Base-by-base conservation (phyloP, 2,888 invertebrate genomes). In the Congeria kusceri region DNA sequence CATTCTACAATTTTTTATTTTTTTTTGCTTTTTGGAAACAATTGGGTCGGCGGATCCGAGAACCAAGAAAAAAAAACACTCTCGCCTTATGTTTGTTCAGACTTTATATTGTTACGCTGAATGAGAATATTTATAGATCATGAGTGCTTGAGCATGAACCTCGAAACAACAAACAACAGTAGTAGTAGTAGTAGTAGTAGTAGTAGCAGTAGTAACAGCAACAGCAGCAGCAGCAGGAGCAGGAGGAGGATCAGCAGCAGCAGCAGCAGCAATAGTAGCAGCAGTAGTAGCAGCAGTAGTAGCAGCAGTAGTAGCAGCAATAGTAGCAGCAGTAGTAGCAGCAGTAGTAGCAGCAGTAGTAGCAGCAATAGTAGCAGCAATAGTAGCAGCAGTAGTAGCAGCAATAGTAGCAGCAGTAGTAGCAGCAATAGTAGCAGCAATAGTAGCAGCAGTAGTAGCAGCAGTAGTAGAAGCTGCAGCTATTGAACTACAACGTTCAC, bases 171-270 rank as follows among this genome's bases (percentile, higher is more conserved):
- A 46, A 46, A 15, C 15, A 46, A 15, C 15, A 46, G 46, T 46
- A 46, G 46, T 46, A 46, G 46, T 46, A 46, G 46, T 46, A 46
- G 46, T 46, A 46, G 46, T 46, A 46, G 46, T 46, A 13, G 46
- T 46, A 46, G 46, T 46, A 46, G 46, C 15, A 46, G 46, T 46
- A 46, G 46, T 46, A 46, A 15, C 15, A 46, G 46, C 15, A 46
- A 15, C 15, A 46, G 46, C 46, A 46, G 46, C 15, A 46, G 46
- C n/a, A n/a, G n/a, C n/a, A n/a, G n/a, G n/a, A n/a, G n/a, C n/a
- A n/a, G n/a, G n/a, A n/a, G n/a, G n/a, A n/a, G n/a, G n/a, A n/a
- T n/a, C n/a, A n/a, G n/a, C n/a, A n/a, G n/a, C n/a, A n/a, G n/a
- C n/a, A n/a, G 46, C 15, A 46, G 46, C 15, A 46, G 46, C 15